Evolutionary conservation across 2,797 vertebrate genomes (phyloP).

Genomic region (Chloroceryle inda): DNA sequence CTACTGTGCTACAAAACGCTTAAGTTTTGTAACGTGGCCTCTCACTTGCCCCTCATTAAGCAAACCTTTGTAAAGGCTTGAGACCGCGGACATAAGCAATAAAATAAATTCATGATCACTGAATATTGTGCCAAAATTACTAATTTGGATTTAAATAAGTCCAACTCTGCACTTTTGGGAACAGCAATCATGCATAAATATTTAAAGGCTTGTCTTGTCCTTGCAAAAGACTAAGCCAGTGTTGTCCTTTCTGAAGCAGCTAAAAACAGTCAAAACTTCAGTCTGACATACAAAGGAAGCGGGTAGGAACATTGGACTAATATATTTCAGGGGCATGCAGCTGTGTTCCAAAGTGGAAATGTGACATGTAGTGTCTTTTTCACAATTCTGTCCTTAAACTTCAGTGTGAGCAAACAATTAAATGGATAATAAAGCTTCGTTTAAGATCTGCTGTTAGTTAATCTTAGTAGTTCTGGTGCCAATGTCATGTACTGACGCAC

Average conservation of each 20-base stretch:
- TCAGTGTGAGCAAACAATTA: neutral
- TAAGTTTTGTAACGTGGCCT: constrained; percentile 29
- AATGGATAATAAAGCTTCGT: neutral
- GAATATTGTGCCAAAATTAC: constrained; percentile 25
- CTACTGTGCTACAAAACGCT: neutral
- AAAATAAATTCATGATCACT: constrained; percentile 18
- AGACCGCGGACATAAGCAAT: constrained; percentile 40
- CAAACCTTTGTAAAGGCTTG: constrained; percentile 76
- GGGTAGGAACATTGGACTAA: neutral
- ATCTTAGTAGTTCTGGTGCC: neutral
- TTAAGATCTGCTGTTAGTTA: neutral
- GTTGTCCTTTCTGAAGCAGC: neutral
- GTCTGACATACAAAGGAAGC: neutral
- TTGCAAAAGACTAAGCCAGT: constrained; percentile 35
- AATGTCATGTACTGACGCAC: neutral
- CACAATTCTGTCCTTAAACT: neutral
- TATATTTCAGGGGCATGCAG: neutral
- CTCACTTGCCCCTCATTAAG: constrained; percentile 63
- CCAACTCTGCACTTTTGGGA: neutral
- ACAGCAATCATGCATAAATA: constrained; percentile 65
- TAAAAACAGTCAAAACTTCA: neutral
- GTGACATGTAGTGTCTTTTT: neutral
- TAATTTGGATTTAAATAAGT: constrained; percentile 40
- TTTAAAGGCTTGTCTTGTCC: constrained; percentile 73
- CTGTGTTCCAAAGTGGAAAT: neutral